A percentile compares a stretch with the other conserved stretches of the same genome.
phyloP scores from a whole-genome alignment of 1,140 invertebrate species.

The Uloborus diversus region DNA sequence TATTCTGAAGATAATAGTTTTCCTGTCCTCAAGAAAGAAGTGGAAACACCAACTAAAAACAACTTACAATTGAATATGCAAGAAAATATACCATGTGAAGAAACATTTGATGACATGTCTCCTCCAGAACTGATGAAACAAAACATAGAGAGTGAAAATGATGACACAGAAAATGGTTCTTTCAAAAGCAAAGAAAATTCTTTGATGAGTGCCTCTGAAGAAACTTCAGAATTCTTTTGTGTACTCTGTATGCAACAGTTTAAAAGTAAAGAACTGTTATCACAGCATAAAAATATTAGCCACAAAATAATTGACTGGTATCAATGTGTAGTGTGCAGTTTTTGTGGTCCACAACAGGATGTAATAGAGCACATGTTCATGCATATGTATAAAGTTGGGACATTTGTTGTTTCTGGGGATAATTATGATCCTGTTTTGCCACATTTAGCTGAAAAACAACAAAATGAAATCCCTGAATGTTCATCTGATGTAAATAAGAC shows the following conservation, averaged over 20 bases:
- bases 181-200: background rate
- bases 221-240: slow-evolving; percentile 11
- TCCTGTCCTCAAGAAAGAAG: no score
- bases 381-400: slow-evolving; percentile 48
- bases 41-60: no score
- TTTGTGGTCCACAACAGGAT: slow-evolving; percentile 14
- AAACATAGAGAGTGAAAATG: no score
- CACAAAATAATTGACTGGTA: slow-evolving; percentile 47
- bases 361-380: slow-evolving; percentile 41
- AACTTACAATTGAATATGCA: no score
- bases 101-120: background rate
- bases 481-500: background rate
- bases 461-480: background rate
- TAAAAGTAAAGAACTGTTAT: background rate
- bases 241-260: slow-evolving; percentile 26
- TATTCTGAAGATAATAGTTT: background rate
- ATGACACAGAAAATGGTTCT: background rate
- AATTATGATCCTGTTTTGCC: slow-evolving; percentile 3
- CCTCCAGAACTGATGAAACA: no score
- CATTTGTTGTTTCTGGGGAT: slow-evolving; percentile 20
- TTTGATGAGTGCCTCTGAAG: background rate
- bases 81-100: background rate
- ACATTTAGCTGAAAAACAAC: background rate
- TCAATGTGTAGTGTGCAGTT: slow-evolving; percentile 29
- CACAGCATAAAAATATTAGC: background rate